phyloP scores from a whole-genome alignment of 37 sponge, comb jelly and placozoan species.

The Spongilla lacustris region DNA sequence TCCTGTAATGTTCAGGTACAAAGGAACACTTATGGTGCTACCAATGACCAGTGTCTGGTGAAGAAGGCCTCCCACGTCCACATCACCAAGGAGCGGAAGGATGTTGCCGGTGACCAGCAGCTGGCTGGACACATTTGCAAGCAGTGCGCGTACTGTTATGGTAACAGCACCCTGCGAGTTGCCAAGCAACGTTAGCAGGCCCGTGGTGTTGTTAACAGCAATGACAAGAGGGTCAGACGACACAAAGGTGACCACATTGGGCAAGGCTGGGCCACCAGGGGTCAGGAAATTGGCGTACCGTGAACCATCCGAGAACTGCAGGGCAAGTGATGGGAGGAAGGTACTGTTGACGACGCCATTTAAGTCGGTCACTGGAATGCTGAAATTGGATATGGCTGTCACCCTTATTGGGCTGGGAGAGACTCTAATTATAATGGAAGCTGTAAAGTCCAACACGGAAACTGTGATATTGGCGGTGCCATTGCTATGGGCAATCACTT shows the following conservation, averaged over 20 bases:
- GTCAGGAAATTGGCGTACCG: constrained; percentile 22
- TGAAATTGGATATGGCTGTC: constrained; percentile 26
- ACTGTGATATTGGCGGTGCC: not conserved
- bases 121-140: not conserved
- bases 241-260: constrained; percentile 32
- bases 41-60: not conserved
- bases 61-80: constrained; percentile 33
- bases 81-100: constrained; percentile 52
- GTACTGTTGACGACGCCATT: constrained; percentile 4
- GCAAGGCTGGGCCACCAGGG: constrained; percentile 7
- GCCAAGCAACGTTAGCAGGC: constrained; percentile 8
- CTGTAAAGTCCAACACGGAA: not conserved
- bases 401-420: constrained; percentile 1
- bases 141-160: constrained; percentile 5
- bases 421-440: not conserved
- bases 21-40: constrained; percentile 6
- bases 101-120: constrained; percentile 21
- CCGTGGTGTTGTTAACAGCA: constrained; percentile 20
- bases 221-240: constrained; percentile 1
- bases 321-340: constrained; percentile 19
- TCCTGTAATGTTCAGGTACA: constrained; percentile 51
- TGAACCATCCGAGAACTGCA: constrained; percentile 55
- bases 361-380: not conserved
- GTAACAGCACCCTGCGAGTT: constrained; percentile 32
- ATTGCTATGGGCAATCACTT: not conserved